Base-by-base conservation (phyloP, 2,888 invertebrate species). In the Orthosia incerta region DNA sequence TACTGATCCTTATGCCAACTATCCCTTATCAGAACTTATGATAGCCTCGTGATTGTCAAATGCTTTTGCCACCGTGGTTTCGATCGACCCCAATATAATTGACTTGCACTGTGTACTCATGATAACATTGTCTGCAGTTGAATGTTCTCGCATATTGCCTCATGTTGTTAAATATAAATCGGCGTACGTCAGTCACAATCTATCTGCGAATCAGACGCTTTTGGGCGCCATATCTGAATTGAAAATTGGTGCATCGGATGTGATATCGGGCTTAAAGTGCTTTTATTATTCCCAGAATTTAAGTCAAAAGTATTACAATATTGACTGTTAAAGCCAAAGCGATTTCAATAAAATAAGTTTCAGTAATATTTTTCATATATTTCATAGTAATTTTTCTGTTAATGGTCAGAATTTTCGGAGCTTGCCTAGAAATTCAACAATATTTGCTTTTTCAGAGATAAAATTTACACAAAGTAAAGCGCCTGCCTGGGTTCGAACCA, bases 171-270 rank as follows among this genome's bases (percentile, higher is more conserved):
- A 65, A 71, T 61, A 71, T 53, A 53, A 45, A 78, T 62, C 48
- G 26, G 3, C n/a, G 39, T 71, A 66, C 57, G 57, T 71, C 65
- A 57, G 20, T 65, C 51, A 70, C 50, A 55, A 63, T 66, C 56
- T 57, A 53, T 57, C 53, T 31, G 53, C 23, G 51, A 60, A 76
- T 63, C 69, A n/a, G 11, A 60, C 31, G 61, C 39, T 65, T 76
- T 77, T 45, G 63, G 45, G 45, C 53, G 45, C 53, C 65, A n/a
- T 77, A 72, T 77, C 56, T 60, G 74, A 45, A 53, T 51, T 20
- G 20, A 45, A 26, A 18, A 65, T 65, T 48, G 50, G 26, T 74
- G 51, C 51, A 60, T 53, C 57, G 57, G 18, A 39, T 39, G 3
- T 26, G 48, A 64, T 74, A 48, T 60, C 53, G 39, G 48, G 0